Evolutionary conservation across 2,113 vertebrate genomes (phyloP).

Genomic region (Psophia crepitans): DNA sequence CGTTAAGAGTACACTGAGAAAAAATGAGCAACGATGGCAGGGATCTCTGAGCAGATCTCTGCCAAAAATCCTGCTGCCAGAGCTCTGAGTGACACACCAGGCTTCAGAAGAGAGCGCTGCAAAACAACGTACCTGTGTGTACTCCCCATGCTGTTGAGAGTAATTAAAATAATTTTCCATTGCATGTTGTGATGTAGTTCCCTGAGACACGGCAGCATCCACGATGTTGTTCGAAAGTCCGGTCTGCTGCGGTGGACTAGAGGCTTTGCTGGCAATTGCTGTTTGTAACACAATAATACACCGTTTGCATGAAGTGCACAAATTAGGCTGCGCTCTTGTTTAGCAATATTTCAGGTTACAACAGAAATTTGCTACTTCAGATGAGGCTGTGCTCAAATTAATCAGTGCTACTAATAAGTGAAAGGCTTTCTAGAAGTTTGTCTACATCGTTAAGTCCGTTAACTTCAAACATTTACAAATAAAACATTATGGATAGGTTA

Average conservation of each 20-base stretch:
- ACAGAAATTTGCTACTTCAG: neutral
- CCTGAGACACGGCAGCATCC: conserved; percentile 80
- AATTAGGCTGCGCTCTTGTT: fast-evolving
- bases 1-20: neutral
- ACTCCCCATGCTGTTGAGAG: conserved; percentile 81
- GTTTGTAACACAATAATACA: conserved; percentile 43
- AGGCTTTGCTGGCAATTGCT: conserved; percentile 78
- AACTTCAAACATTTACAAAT: neutral
- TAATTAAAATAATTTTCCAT: conserved; percentile 80
- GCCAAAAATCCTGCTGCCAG: neutral
- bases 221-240: conserved; percentile 70
- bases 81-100: neutral
- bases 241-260: conserved; percentile 66
- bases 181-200: conserved; percentile 72
- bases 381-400: neutral
- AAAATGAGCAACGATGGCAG: neutral
- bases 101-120: neutral
- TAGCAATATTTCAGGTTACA: neutral
- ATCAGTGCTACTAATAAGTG: neutral
- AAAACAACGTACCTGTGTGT: conserved; percentile 68
- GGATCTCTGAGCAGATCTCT: neutral
- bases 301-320: neutral
- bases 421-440: neutral
- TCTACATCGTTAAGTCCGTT: neutral
- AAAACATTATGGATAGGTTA: neutral